A percentile compares a stretch with the other conserved stretches of the same genome.
Evolutionary conservation across 1,140 invertebrate genomes (phyloP).

Genomic region (Trinorchestia longiramus): DNA sequence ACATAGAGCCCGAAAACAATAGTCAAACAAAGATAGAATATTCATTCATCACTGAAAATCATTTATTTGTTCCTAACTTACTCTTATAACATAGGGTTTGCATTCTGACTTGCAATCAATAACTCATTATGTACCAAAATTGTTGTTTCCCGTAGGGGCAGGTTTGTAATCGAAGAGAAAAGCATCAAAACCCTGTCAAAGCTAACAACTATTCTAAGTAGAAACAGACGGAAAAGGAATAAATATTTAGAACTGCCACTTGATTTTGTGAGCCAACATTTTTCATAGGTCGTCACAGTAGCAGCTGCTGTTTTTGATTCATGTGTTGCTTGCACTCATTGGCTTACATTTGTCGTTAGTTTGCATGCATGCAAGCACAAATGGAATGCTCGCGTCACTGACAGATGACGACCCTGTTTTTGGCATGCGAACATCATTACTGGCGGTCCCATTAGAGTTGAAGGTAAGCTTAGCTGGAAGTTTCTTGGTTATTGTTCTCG

Average conservation of each 20-base stretch:
- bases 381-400: background rate
- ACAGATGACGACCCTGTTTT: background rate
- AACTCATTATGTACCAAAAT: too few species aligned
- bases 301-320: background rate
- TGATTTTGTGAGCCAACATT: background rate
- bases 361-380: background rate
- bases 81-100: too few species aligned
- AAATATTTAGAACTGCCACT: too few species aligned
- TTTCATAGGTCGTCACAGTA: background rate
- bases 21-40: too few species aligned
- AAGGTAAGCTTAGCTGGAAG: background rate
- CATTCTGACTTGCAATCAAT: too few species aligned
- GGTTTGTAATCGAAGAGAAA: background rate
- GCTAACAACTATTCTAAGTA: background rate
- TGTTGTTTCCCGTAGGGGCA: background rate
- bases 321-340: background rate
- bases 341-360: background rate
- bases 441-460: background rate
- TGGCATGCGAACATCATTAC: background rate
- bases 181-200: background rate
- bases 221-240: too few species aligned
- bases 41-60: too few species aligned
- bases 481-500: background rate
- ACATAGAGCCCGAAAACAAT: too few species aligned
- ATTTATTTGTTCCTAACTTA: too few species aligned